Conservation (phyloP, 1,140 invertebrate genomes). For the Saccostrea glomerata region DNA sequence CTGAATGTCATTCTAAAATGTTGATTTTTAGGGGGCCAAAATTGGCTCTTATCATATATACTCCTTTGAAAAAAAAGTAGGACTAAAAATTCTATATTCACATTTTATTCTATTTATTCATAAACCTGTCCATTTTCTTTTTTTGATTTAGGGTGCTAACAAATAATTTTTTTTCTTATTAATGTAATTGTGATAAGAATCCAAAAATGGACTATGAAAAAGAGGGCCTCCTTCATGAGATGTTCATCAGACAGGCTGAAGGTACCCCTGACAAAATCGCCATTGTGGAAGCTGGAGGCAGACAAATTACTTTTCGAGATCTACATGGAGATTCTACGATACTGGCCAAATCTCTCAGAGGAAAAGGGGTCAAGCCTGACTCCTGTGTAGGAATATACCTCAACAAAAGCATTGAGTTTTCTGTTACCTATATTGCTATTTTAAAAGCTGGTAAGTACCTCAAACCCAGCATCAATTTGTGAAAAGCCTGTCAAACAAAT, state of each 20-base stretch:
- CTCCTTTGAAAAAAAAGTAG: too few species aligned
- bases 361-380: conserved; percentile 67
- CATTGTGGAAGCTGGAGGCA: conserved; percentile 64
- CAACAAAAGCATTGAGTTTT: conserved; percentile 78
- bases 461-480: neutral
- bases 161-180: too few species aligned
- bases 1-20: too few species aligned
- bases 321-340: conserved; percentile 69
- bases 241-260: conserved; percentile 70
- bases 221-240: conserved; percentile 71
- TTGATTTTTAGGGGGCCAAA: too few species aligned
- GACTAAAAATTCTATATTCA: too few species aligned
- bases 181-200: too few species aligned
- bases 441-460: conserved; percentile 78
- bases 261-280: conserved; percentile 70
- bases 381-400: conserved; percentile 79
- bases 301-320: conserved; percentile 68
- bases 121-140: too few species aligned
- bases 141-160: too few species aligned
- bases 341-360: conserved; percentile 64
- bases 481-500: neutral
- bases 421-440: conserved; percentile 80
- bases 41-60: too few species aligned
- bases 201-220: conserved; percentile 60
- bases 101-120: too few species aligned